Percentiles rank a stretch among this genome's conserved stretches.
Conservation (phyloP, 2,888 invertebrate genomes). For the Pseudococcus jackbeardsleyi region DNA sequence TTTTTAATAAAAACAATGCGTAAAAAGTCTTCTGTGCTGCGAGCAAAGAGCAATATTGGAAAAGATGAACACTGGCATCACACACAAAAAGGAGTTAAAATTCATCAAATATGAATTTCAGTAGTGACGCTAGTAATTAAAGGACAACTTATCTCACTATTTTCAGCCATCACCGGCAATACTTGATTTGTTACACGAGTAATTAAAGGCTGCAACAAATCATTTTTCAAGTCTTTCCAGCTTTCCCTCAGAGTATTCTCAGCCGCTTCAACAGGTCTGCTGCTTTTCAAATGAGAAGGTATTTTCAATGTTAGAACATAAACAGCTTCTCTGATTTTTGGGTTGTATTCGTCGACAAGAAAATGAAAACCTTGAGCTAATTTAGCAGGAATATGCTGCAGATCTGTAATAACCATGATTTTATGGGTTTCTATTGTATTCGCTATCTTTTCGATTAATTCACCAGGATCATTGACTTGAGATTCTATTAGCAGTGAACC, state of each 20-base stretch:
- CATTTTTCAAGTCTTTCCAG: conserved; percentile 27
- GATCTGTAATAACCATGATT: conserved; percentile 28
- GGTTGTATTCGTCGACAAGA: conserved; percentile 40
- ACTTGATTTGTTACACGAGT: conserved; percentile 46
- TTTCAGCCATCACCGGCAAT: conserved; percentile 14
- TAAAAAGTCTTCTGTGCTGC: not conserved
- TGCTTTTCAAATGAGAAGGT: not conserved
- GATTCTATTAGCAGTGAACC: conserved; percentile 10
- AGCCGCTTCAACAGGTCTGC: not conserved
- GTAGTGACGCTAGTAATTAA: conserved; percentile 6
- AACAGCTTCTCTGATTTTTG: conserved; percentile 46
- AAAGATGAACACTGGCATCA: not conserved
- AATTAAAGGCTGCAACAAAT: conserved; percentile 39
- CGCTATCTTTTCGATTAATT: conserved; percentile 4
- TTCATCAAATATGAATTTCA: conserved; percentile 36
- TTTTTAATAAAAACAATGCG: not conserved
- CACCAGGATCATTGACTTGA: conserved; percentile 29
- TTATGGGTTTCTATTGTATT: not conserved
- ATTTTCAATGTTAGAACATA: conserved; percentile 38
- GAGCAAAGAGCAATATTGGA: not conserved
- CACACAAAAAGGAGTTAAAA: not conserved
- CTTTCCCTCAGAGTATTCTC: conserved; percentile 9
- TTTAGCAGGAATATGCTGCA: conserved; percentile 50
- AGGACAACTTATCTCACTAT: not conserved
- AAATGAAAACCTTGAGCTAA: conserved; percentile 51